Conservation (phyloP, 2,797 vertebrate species). For the Hippocampus kuda region DNA sequence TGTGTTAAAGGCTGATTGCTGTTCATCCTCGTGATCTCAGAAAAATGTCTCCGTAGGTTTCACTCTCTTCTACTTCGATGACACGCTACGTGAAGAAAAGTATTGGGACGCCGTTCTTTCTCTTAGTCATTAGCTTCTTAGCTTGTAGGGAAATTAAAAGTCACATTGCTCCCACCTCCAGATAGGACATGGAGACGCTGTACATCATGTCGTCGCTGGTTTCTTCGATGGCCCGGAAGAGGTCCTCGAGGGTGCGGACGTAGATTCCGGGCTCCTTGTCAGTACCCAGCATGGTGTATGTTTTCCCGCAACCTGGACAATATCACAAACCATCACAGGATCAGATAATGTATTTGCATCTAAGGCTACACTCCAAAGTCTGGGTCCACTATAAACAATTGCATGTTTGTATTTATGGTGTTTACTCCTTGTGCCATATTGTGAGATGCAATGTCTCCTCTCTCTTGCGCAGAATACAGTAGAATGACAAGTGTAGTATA, state of each 20-base stretch:
- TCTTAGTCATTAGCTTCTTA: background rate
- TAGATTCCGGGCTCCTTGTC: conserved; percentile 86
- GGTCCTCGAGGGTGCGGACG: conserved; percentile 77
- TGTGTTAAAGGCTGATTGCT: background rate
- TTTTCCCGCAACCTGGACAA: conserved; percentile 82
- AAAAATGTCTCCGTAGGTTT: background rate
- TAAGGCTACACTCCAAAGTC: too few species aligned
- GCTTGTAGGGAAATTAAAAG: background rate
- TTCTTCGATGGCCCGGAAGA: conserved; percentile 84
- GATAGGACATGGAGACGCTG: conserved; percentile 86
- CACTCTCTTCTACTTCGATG: too few species aligned
- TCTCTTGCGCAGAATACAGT: background rate
- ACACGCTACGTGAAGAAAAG: background rate
- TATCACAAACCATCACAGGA: too few species aligned
- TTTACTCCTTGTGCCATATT: background rate
- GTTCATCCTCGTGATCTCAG: background rate
- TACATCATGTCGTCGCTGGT: conserved; percentile 81
- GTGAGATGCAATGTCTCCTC: background rate
- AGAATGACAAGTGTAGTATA: background rate
- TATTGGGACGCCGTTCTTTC: background rate
- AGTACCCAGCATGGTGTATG: conserved; percentile 91
- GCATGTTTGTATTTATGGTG: too few species aligned
- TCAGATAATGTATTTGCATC: too few species aligned
- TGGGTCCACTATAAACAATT: too few species aligned
- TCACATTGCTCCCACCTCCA: conserved; percentile 68